A percentile compares a stretch with the other conserved stretches of the same genome.
Conservation (phyloP, 2,888 invertebrate genomes). For the Parelbella ahira region DNA sequence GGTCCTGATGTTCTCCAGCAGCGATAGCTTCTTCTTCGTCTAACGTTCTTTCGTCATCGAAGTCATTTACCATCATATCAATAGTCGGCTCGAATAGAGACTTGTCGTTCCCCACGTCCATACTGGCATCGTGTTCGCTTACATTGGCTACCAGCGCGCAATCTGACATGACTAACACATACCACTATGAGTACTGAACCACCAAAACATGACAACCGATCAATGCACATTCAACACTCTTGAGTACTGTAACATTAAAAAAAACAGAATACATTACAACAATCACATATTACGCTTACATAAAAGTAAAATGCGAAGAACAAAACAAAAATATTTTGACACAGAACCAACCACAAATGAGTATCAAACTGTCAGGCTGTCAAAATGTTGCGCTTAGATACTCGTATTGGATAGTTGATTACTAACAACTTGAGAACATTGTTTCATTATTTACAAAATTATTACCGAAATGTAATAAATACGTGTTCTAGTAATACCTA, state of each 20-base stretch:
- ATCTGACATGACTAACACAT: conserved; percentile 77
- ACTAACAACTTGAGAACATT: too few relatives aligned
- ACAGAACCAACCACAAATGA: conserved; percentile 43
- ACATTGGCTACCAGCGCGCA: conserved; percentile 77
- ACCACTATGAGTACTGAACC: conserved; percentile 48
- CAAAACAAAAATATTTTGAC: conserved; percentile 79
- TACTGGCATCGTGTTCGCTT: conserved; percentile 78
- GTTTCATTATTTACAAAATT: too few relatives aligned
- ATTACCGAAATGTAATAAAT: too few relatives aligned
- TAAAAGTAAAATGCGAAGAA: conserved; percentile 44
- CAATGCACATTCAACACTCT: conserved; percentile 29
- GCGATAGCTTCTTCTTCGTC: conserved; percentile 98
- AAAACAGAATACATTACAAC: conserved; percentile 50
- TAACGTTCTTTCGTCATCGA: conserved; percentile 97
- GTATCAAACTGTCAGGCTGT: too few relatives aligned
- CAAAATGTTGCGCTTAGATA: too few relatives aligned
- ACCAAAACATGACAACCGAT: conserved; percentile 53
- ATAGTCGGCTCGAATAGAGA: conserved; percentile 93
- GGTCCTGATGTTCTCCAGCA: conserved; percentile 90
- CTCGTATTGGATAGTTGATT: too few relatives aligned
- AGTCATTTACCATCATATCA: conserved; percentile 98
- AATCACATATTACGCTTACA: conserved; percentile 47
- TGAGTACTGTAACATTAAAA: conserved; percentile 39
- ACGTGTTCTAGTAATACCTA: too few relatives aligned
- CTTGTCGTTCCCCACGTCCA: conserved; percentile 78